Conservation (phyloP, 92 coral and sea anemone species). For the Palythoa heliodiscus region DNA sequence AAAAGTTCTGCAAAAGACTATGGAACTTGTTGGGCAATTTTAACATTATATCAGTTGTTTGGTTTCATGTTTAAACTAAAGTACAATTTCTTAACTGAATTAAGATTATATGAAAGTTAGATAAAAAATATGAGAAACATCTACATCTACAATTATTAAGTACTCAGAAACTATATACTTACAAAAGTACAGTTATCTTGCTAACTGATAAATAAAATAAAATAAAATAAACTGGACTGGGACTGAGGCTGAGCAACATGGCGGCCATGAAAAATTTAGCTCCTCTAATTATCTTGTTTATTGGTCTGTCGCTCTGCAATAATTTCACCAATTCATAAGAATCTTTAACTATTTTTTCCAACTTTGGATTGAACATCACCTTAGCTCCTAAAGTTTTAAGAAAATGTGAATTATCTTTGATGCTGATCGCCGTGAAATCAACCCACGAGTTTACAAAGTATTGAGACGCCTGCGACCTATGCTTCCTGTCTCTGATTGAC, state of each 20-base stretch:
- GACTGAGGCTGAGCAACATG: slow-evolving; percentile 21
- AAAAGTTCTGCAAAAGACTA: no score
- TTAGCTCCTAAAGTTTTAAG: slow-evolving; percentile 33
- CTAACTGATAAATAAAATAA: no score
- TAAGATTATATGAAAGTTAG: no score
- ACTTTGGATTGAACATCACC: slow-evolving; percentile 43
- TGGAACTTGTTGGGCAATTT: no score
- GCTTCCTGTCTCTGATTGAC: slow-evolving; percentile 34
- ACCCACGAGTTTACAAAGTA: slow-evolving; percentile 24
- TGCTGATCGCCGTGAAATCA: slow-evolving; percentile 31
- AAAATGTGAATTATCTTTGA: slow-evolving; percentile 41
- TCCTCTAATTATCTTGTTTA: slow-evolving; percentile 13
- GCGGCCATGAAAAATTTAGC: slow-evolving; percentile 40
- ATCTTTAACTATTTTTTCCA: slow-evolving; percentile 14
- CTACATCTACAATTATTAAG: no score
- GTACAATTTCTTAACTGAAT: no score
- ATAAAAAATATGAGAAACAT: no score
- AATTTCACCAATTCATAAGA: neutral
- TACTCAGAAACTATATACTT: no score
- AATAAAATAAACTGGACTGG: no score
- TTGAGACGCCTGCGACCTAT: slow-evolving; percentile 18
- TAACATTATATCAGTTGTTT: no score
- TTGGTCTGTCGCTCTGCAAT: slow-evolving; percentile 19
- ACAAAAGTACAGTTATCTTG: no score
- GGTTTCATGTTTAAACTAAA: no score